Percentiles rank a stretch among this genome's conserved stretches.
These are phyloP conservation scores for Heliocidaris erythrogramma DNA, from an alignment of 35 echinoderm and acorn worm genomes.

Conservation along the genomic window DNA sequence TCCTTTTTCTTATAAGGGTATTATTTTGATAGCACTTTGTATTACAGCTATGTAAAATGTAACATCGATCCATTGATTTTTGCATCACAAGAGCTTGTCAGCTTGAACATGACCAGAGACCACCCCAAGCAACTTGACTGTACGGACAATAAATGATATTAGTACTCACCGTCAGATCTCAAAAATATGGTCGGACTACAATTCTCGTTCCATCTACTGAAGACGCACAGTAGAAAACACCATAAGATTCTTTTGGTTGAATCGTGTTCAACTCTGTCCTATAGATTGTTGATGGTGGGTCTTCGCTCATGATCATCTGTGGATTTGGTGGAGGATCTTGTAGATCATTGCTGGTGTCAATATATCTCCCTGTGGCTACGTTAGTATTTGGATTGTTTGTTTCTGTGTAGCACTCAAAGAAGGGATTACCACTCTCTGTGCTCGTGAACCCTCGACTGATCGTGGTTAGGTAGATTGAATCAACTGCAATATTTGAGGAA, in stretches of 20 bases:
- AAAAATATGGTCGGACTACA: neutral
- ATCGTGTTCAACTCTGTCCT: neutral
- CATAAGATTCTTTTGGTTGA: neutral
- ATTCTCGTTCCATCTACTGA: too few species aligned
- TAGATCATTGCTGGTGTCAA: neutral
- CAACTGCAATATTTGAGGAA: neutral
- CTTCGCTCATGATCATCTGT: neutral
- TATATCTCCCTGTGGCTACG: neutral
- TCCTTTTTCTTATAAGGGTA: too few species aligned
- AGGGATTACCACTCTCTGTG: neutral
- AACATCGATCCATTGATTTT: too few species aligned
- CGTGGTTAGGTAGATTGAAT: neutral
- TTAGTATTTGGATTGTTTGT: neutral
- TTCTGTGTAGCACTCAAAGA: neutral
- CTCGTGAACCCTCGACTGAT: constrained; percentile 9
- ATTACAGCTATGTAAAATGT: too few species aligned
- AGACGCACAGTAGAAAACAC: too few species aligned
- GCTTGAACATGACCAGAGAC: too few species aligned
- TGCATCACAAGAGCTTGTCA: too few species aligned
- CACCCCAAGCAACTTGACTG: too few species aligned
- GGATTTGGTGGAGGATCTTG: neutral
- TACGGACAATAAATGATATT: too few species aligned
- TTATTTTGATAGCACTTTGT: too few species aligned
- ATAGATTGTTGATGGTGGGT: neutral
- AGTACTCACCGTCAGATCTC: constrained; percentile 27